Evolutionary conservation across 2,888 invertebrate species (phyloP).

Genomic region (Bruchidius siliquastri): DNA sequence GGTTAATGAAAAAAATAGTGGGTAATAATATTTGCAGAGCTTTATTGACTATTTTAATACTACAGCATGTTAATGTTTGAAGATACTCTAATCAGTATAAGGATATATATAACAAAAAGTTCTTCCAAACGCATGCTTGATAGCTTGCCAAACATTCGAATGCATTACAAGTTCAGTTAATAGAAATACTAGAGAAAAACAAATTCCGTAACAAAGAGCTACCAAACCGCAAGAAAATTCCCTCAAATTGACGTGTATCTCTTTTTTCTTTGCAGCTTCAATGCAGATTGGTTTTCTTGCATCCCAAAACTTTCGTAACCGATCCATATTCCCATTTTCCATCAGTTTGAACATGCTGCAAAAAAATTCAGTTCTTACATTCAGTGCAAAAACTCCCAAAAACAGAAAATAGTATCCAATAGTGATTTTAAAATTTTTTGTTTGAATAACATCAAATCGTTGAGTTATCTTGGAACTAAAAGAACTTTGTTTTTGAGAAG

Average conservation of each 20-base stretch:
- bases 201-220: constrained; percentile 50
- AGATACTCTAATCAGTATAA: not conserved
- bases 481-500: too few relatives aligned
- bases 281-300: constrained; percentile 57
- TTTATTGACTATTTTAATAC: not conserved
- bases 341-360: constrained; percentile 55
- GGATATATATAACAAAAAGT: not conserved
- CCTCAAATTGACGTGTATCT: constrained; percentile 53
- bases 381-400: too few relatives aligned
- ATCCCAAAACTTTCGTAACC: constrained; percentile 57
- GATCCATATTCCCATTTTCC: constrained; percentile 57
- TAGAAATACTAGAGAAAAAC: constrained; percentile 43
- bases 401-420: too few relatives aligned
- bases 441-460: too few relatives aligned
- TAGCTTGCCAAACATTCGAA: not conserved
- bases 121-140: not conserved
- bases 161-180: constrained; percentile 34
- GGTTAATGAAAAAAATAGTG: not conserved
- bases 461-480: too few relatives aligned
- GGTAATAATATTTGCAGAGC: not conserved
- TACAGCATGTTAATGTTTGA: not conserved
- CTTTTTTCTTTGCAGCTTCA: constrained; percentile 46
- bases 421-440: too few relatives aligned
- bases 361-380: constrained; percentile 21
- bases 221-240: constrained; percentile 58